Evolutionary conservation across 2,797 vertebrate species (phyloP).

Genomic region (Enteromius unitaeniatus): DNA sequence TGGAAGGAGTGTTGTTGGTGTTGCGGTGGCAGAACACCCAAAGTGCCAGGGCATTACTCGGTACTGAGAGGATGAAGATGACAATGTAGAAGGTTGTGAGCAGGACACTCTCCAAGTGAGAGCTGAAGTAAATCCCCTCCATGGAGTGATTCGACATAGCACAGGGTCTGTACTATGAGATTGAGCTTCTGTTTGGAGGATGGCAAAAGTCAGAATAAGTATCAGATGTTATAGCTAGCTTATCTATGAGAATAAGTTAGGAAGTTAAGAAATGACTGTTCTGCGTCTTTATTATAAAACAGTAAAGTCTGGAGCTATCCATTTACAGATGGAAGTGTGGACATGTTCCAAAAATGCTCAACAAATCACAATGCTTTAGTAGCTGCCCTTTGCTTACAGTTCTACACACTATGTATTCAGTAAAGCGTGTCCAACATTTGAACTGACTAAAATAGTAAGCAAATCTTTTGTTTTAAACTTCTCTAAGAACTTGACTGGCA

Average conservation of each 20-base stretch:
- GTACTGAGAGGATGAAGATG: constrained; percentile 75
- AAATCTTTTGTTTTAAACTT: background rate
- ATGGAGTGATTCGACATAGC: constrained; percentile 65
- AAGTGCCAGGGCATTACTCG: constrained; percentile 75
- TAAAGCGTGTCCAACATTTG: background rate
- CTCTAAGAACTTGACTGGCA: background rate
- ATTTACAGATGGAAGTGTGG: background rate
- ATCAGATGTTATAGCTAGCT: background rate
- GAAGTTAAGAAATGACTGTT: background rate
- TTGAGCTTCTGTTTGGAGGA: constrained; percentile 49
- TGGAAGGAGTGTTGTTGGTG: constrained; percentile 64
- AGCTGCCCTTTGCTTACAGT: background rate
- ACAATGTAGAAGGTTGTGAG: constrained; percentile 74
- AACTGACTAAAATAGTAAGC: too few relatives aligned
- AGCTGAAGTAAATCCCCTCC: constrained; percentile 42
- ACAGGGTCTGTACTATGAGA: constrained; percentile 25
- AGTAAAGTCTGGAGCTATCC: background rate
- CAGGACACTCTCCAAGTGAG: constrained; percentile 66
- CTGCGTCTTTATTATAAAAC: background rate
- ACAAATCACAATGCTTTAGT: background rate
- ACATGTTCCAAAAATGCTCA: background rate
- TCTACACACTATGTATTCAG: background rate
- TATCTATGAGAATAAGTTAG: background rate
- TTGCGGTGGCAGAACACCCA: constrained; percentile 73
- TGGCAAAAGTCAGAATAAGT: background rate